A percentile compares a stretch with the other conserved stretches of the same genome.
Evolutionary conservation across 2,113 vertebrate genomes (phyloP).

Genomic region (Phalacrocorax pelagicus): DNA sequence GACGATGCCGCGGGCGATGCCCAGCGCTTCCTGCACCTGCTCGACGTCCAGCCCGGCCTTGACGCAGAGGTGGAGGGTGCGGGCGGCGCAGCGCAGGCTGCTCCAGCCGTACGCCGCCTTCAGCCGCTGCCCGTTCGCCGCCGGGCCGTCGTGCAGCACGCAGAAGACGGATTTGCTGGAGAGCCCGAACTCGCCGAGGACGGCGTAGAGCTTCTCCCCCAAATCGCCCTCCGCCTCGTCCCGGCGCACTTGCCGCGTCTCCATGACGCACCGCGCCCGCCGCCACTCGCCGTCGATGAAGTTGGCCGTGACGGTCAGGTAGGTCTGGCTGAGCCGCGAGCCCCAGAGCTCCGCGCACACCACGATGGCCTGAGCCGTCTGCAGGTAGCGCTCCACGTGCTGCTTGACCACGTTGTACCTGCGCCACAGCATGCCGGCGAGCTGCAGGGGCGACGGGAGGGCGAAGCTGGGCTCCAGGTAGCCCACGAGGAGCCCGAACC

Average conservation of each 20-base stretch:
- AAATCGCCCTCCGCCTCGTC: background rate
- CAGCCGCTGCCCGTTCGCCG: background rate
- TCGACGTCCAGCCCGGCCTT: conserved; percentile 54
- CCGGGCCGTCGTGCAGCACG: conserved; percentile 54
- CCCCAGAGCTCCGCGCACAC: conserved; percentile 65
- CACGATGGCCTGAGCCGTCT: conserved; percentile 25
- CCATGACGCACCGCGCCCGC: conserved; percentile 54
- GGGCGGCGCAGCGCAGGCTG: conserved; percentile 60
- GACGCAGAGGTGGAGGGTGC: conserved; percentile 59
- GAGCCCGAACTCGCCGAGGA: conserved; percentile 52
- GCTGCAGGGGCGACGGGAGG: conserved; percentile 40
- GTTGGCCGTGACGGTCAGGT: conserved; percentile 48
- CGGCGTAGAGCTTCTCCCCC: conserved; percentile 23
- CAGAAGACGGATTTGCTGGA: conserved; percentile 51
- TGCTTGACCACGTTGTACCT: conserved; percentile 56
- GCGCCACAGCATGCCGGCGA: conserved; percentile 63
- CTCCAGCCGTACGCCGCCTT: conserved; percentile 44
- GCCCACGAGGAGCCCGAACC: conserved; percentile 68
- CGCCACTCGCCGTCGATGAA: conserved; percentile 71
- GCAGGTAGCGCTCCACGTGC: conserved; percentile 58
- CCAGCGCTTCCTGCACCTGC: conserved; percentile 55
- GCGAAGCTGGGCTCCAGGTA: conserved; percentile 64
- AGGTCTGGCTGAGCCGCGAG: conserved; percentile 26
- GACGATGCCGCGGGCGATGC: conserved; percentile 46
- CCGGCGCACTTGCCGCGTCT: conserved; percentile 29